Evolutionary conservation across 2,888 invertebrate species (phyloP).

Genomic region (Orthosia gracilis): DNA sequence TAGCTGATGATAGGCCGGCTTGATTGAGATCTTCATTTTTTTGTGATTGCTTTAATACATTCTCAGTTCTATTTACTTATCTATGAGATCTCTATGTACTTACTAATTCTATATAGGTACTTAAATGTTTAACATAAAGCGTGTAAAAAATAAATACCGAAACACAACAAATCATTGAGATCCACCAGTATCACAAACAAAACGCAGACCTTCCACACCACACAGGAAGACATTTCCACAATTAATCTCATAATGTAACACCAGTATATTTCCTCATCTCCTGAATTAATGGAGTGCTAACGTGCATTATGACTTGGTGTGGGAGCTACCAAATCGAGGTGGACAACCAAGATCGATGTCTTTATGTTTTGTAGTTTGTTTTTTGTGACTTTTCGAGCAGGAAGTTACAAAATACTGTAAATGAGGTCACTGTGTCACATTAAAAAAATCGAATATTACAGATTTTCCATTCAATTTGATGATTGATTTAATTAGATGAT

Average conservation of each 20-base stretch:
- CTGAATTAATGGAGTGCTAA: slow-evolving; percentile 41
- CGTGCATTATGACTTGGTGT: slow-evolving; percentile 18
- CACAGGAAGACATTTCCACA: slow-evolving; percentile 30
- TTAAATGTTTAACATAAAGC: neutral
- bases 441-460: neutral
- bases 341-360: neutral
- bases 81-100: too few relatives aligned
- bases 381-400: neutral
- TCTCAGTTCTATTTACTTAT: too few relatives aligned
- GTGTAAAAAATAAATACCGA: neutral
- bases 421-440: neutral
- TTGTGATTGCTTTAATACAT: too few relatives aligned
- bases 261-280: slow-evolving; percentile 11
- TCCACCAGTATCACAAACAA: neutral
- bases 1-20: too few relatives aligned
- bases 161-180: slow-evolving; percentile 11
- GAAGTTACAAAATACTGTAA: neutral
- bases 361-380: neutral
- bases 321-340: neutral
- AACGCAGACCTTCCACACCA: neutral
- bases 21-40: too few relatives aligned
- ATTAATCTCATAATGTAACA: slow-evolving; percentile 29
- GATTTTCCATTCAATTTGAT: too few relatives aligned
- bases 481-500: neutral
- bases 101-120: neutral